Conservation (phyloP, 37 sponge, comb jelly and placozoan genomes). For the Halichondria panicea region DNA sequence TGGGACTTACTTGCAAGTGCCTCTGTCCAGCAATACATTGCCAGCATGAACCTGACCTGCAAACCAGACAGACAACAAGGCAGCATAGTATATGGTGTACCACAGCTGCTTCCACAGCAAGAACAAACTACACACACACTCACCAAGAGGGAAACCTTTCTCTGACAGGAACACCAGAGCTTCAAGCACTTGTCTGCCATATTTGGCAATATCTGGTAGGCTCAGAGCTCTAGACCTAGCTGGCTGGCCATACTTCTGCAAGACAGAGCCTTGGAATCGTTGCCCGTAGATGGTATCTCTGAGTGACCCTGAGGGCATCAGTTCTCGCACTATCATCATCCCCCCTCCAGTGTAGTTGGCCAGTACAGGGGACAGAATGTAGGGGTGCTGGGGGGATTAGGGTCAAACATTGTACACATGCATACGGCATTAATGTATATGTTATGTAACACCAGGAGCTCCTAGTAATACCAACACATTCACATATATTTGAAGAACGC, state of each 20-base stretch:
- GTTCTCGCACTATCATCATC: slow-evolving; percentile 53
- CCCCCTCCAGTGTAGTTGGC: slow-evolving; percentile 70
- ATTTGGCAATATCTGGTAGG: slow-evolving; percentile 28
- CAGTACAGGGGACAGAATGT: slow-evolving; percentile 60
- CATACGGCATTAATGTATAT: not conserved
- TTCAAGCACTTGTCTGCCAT: slow-evolving; percentile 83
- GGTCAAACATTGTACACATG: not conserved
- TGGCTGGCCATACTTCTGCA: slow-evolving; percentile 57
- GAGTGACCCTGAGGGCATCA: slow-evolving; percentile 59
- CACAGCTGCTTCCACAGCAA: not conserved
- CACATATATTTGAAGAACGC: not conserved
- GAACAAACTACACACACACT: slow-evolving; percentile 6
- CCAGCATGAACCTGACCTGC: slow-evolving; percentile 81
- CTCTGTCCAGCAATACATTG: slow-evolving; percentile 66
- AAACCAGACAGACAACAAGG: not conserved
- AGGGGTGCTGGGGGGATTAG: slow-evolving; percentile 62
- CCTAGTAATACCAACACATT: not conserved
- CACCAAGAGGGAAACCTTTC: slow-evolving; percentile 83
- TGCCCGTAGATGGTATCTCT: slow-evolving; percentile 57
- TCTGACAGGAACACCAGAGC: slow-evolving; percentile 68
- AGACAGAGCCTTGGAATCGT: not conserved
- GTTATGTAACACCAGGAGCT: not conserved
- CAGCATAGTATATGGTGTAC: not conserved
- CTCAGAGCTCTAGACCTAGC: slow-evolving; percentile 6
- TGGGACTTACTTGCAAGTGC: slow-evolving; percentile 52